phyloP scores from a whole-genome alignment of 2,797 vertebrate genomes.

The Lophius americanus region DNA sequence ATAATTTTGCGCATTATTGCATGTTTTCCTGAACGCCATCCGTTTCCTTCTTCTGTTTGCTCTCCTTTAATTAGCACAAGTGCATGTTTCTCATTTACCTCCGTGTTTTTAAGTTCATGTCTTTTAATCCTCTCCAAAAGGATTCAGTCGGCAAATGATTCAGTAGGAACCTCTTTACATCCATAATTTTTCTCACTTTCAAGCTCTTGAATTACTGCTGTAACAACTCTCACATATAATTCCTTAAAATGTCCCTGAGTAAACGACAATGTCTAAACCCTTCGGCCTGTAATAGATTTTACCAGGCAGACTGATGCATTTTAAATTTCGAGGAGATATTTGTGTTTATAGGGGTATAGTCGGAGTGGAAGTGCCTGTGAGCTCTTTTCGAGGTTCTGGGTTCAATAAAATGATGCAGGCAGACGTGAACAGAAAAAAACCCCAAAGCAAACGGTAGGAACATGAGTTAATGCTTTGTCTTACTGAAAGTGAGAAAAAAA shows the following conservation, averaged over 20 bases:
- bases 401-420: slow-evolving; percentile 31
- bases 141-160: slow-evolving; percentile 19
- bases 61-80: slow-evolving; percentile 37
- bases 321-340: slow-evolving; percentile 50
- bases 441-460: not conserved
- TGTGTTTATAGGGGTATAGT: not conserved
- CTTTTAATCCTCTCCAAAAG: slow-evolving; percentile 9
- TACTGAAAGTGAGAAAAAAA: no score
- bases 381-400: slow-evolving; percentile 30
- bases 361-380: slow-evolving; percentile 12
- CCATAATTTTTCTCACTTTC: slow-evolving; percentile 30
- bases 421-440: not conserved
- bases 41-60: slow-evolving; percentile 48
- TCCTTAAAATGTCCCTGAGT: slow-evolving; percentile 8
- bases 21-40: slow-evolving; percentile 14
- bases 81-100: slow-evolving; percentile 44
- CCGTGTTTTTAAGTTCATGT: slow-evolving; percentile 5
- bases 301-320: slow-evolving; percentile 16
- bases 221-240: slow-evolving; percentile 14
- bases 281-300: slow-evolving; percentile 13
- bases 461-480: not conserved
- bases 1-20: slow-evolving; percentile 45
- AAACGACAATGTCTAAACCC: not conserved
- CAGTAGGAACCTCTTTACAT: slow-evolving; percentile 18
- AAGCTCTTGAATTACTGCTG: not conserved